Base-by-base conservation (phyloP, 2,113 vertebrate species). In the Grammomys surdaster region DNA sequence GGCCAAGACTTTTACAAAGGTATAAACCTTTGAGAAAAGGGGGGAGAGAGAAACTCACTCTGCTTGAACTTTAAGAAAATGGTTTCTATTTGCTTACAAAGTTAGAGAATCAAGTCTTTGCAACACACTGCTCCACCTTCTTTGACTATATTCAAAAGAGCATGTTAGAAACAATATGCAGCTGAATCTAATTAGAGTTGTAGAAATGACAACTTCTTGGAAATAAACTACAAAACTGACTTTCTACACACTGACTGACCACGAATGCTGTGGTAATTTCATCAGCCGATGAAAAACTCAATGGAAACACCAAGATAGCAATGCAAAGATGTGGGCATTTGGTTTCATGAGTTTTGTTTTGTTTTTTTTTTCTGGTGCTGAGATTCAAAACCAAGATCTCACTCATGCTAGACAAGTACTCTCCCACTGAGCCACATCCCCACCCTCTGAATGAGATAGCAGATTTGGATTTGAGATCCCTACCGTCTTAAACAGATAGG, bases 1-100 rank as follows among this genome's bases (percentile, higher is more conserved):
- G 77, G 91, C 81, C 89, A 94, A 94, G 70, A 17, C 54, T 88
- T 88, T 88, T 88, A 65, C 54, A 90, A 94, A 95, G 82, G 28
- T 86, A 78, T 54, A 67, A 88, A 31, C 75, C 85, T 92, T 67
- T 51, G 48, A 72, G 81, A 40, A 33, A 19, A 12, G 24, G 40
- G 20, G 26, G 31, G 67, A 54, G 69, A 9, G 33, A 7, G 60
- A 10, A 40, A 46, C 20, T 95, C 48, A 70, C 56, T 95, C 94
- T 94, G 54, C 80, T 94, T 93, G 28, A 88, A 93, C 36, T 92
- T 73, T 89, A 95, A 85, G 43, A 90, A 94, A 93, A 93, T 92
- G 36, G 60, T 95, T 96, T 93, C 87, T 96, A 33, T 91, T 93
- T 93, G 58, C 80, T 90, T 46, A 78, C 70, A 76, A 84, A 96